Evolutionary conservation across 2,113 vertebrate genomes (phyloP), one percentile per base, ranked within the genome.

Genomic region (Anarhynchus alexandrinus): DNA sequence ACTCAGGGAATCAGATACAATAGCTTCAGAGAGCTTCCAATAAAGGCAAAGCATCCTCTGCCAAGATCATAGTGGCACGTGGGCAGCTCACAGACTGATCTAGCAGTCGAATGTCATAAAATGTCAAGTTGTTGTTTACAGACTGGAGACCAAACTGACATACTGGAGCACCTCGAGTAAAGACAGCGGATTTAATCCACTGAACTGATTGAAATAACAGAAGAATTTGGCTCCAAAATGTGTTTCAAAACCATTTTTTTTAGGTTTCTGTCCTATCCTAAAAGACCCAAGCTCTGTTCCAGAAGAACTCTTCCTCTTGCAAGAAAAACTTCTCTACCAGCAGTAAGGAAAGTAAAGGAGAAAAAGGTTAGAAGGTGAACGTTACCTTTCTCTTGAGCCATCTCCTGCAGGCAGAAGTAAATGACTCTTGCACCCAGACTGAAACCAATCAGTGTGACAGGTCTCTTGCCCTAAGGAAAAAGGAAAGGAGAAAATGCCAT

Each of bases 351-450:
- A 89, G 80, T 3, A 58, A 38, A 71, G 40, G 23, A 74, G 65
- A 38, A 86, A 57, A 67, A 34, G 5, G 2, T 36, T 26, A 66
- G 51, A 36, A 89, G 47, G 40, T 62, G 49, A 71, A 21, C 12
- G 22, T 72, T 97, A 99, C 99, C 99, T 98, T 98, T 97, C 73
- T 99, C 99, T 86, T 98, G 98, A 76, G 99, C 98, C 90, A 99
- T 99, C 95, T 99, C 99, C 73, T 99, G 99, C 38, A 99, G 98
- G 95, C 99, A 99, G 98, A 99, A 99, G 97, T 99, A 99, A 97
- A 99, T 99, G 29, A 99, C 99, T 97, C 99, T 98, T 57, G 99
- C 99, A 32, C 99, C 99, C 19, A 99, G 98, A 89, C 99, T 99
- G 98, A 99, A 99, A 40, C 99, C 99, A 40, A 99, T 98, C 73